phyloP scores from a whole-genome alignment of 2,113 vertebrate species.

The Tiliqua scincoides region DNA sequence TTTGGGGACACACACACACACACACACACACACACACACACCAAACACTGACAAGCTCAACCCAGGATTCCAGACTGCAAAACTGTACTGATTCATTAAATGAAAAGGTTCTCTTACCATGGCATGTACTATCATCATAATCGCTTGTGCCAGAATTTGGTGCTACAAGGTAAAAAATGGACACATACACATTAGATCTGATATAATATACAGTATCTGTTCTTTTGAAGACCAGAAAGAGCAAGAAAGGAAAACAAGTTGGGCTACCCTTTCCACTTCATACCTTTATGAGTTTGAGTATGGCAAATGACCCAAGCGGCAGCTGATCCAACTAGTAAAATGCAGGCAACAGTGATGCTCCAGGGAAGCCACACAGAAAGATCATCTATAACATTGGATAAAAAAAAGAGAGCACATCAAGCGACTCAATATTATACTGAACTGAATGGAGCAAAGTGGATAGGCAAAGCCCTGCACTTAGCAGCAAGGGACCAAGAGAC shows the following conservation, averaged over 20 bases:
- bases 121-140: neutral
- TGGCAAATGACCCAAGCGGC: conserved; percentile 69
- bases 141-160: conserved; percentile 9
- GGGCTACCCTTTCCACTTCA: conserved; percentile 26
- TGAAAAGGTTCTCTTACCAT: conserved; percentile 58
- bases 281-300: conserved; percentile 71
- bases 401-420: neutral
- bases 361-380: conserved; percentile 70
- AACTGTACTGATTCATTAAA: neutral
- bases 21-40: neutral
- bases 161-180: conserved; percentile 54
- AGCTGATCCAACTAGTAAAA: conserved; percentile 73
- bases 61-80: neutral
- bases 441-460: neutral
- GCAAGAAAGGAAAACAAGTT: no score
- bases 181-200: conserved; percentile 5
- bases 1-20: no score
- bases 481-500: rapidly evolving
- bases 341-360: conserved; percentile 65
- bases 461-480: neutral
- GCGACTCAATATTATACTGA: neutral
- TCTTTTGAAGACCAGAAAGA: neutral
- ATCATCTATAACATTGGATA: conserved; percentile 54
- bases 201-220: neutral
- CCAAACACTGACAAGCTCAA: neutral